Base-by-base conservation (phyloP, 2,797 vertebrate genomes). In the Liasis olivaceus region DNA sequence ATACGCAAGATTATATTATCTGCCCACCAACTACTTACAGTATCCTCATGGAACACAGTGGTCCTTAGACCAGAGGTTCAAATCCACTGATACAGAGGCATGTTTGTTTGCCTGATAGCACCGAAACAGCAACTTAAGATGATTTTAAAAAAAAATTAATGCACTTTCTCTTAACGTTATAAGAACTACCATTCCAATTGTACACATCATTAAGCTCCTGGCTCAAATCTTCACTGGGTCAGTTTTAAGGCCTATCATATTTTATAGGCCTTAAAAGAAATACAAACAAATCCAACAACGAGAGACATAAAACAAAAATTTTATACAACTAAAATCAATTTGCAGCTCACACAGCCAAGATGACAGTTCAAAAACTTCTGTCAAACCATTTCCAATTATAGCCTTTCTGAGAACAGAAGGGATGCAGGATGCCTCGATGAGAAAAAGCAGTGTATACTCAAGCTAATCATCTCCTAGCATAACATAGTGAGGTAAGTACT, bases 221-320 rank as follows among this genome's bases (percentile, higher is more conserved):
- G 90, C 94, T 96, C 89, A 94, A 93, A 8, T 89, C 91, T 95
- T 88, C 88, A 85, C 93, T 95, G 88, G 72, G 94, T 89, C 58
- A 93, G 28, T 91, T 92, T 88, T 72, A 72, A 72, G 66, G 7
- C 31, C 17, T 42, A 56, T 28, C 94, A 94, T 92, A 94, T 97
- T 97, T 97, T 97, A 97, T 72, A 95, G 94, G 94, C 66, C 60
- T 95, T 92, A 92, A 8, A 92, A 94, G 96, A 97, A 96, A 94
- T 92, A 94, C 96, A 96, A 87, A 92, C 96, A 93, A 92, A 96
- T 95, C 95, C 93, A 96, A 93, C 95, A 93, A 90, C 6, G 84
- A 96, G 95, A 97, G 96, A 97, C 94, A 97, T 97, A 97, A 96
- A 97, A 93, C 95, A 96, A 97, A 96, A 92, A 93, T 94, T 95